Conservation (phyloP, 1,140 invertebrate genomes). For the Neelides sp. region DNA sequence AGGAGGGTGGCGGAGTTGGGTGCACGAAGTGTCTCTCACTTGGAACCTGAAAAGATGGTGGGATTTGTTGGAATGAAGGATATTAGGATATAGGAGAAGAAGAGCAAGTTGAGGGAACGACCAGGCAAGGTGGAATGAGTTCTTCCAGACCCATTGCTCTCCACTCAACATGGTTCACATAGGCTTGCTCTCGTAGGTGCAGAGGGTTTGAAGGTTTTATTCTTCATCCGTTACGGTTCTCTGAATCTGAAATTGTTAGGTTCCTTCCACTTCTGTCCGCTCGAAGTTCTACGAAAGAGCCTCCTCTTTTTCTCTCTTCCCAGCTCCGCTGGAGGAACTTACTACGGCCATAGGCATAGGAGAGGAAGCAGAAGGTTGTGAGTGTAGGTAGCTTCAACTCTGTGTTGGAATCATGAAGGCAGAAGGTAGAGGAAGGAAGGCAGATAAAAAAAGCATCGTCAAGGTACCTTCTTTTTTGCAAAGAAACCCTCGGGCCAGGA, state of each 20-base stretch:
- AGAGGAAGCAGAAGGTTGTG: background rate
- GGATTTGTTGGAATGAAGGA: too few species aligned
- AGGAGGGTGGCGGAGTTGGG: too few species aligned
- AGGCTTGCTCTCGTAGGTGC: too few species aligned
- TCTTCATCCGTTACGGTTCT: slow-evolving; percentile 25
- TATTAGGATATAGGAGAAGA: too few species aligned
- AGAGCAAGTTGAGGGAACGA: too few species aligned
- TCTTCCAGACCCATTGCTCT: too few species aligned
- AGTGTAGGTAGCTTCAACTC: background rate
- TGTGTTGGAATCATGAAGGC: background rate
- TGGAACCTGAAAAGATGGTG: too few species aligned
- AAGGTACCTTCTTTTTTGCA: slow-evolving; percentile 16
- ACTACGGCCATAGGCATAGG: background rate
- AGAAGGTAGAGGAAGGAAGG: slow-evolving; percentile 8
- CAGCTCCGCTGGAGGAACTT: background rate
- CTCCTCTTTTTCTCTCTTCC: background rate
- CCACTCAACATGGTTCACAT: too few species aligned
- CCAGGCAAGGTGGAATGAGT: too few species aligned
- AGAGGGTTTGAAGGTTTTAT: slow-evolving; percentile 13
- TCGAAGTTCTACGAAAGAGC: background rate
- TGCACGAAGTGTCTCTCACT: too few species aligned
- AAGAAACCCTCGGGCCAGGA: slow-evolving; percentile 17
- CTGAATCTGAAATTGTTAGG: slow-evolving; percentile 14
- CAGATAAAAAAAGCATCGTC: slow-evolving; percentile 2
- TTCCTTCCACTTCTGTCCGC: background rate